These are phyloP conservation scores for Rousettus madagascariensis DNA, from an alignment of 2,797 vertebrate genomes.

Conservation along the genomic window DNA sequence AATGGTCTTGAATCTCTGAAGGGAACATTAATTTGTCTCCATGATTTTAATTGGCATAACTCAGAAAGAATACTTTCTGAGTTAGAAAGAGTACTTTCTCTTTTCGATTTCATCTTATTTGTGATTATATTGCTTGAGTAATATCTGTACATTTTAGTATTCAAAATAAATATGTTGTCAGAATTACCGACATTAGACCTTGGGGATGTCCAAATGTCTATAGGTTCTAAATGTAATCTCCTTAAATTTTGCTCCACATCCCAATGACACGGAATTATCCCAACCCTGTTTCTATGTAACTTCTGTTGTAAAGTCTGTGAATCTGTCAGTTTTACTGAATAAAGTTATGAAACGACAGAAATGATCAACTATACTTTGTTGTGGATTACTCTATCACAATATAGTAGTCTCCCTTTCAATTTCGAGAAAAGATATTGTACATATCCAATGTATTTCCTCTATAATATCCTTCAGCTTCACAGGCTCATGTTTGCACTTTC, in stretches of 20 bases:
- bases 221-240: neutral
- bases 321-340: conserved; percentile 4
- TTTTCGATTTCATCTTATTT: conserved; percentile 21
- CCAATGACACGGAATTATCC: neutral
- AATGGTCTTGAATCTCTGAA: neutral
- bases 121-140: neutral
- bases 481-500: conserved; percentile 74
- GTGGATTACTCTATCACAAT: neutral
- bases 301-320: conserved; percentile 6
- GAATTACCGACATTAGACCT: neutral
- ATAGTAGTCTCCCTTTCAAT: neutral
- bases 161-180: conserved; percentile 36
- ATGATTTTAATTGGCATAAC: conserved; percentile 37
- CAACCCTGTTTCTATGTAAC: neutral
- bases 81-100: neutral
- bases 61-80: neutral
- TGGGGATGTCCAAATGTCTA: neutral
- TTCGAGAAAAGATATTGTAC: conserved; percentile 37
- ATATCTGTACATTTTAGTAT: neutral
- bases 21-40: neutral
- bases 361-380: neutral
- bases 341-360: neutral
- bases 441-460: conserved; percentile 39
- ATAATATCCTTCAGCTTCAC: conserved; percentile 61
- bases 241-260: neutral